These are phyloP conservation scores for Pseudomugil tenellus DNA, from an alignment of 2,797 vertebrate genomes.

Conservation along the genomic window DNA sequence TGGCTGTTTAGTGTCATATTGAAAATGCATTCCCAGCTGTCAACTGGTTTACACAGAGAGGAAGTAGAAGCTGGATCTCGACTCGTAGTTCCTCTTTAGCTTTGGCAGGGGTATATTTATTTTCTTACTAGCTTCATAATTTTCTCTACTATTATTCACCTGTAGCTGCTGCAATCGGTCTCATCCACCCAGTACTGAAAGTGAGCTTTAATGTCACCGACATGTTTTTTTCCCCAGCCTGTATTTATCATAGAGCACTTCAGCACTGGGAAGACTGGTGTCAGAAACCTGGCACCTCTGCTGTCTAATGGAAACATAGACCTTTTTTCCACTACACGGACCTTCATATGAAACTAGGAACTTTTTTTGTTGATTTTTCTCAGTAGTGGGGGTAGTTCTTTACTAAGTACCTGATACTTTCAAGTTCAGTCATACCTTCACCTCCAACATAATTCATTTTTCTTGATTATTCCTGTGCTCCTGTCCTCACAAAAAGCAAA, in stretches of 20 bases:
- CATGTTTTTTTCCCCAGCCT: too few species aligned
- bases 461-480: too few species aligned
- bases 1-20: conserved; percentile 10
- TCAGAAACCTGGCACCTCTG: neutral
- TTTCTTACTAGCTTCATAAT: neutral
- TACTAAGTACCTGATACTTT: too few species aligned
- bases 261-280: neutral
- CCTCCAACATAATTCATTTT: too few species aligned
- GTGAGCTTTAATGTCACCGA: neutral
- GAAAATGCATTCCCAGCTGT: conserved; percentile 27
- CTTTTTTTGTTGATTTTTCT: too few species aligned
- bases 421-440: too few species aligned
- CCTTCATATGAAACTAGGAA: too few species aligned
- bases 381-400: too few species aligned
- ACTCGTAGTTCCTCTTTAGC: conserved; percentile 26
- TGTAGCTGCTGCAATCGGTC: neutral
- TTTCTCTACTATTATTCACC: neutral
- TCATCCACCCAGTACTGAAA: too few species aligned
- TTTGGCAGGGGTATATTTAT: neutral
- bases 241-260: conserved; percentile 8
- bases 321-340: too few species aligned
- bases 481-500: too few species aligned
- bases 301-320: too few species aligned
- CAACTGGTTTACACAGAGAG: conserved; percentile 26
- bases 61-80: conserved; percentile 32